Evolutionary conservation across 2,113 vertebrate species (phyloP), one percentile per base, ranked within the genome.

Genomic region (Hylia prasina): DNA sequence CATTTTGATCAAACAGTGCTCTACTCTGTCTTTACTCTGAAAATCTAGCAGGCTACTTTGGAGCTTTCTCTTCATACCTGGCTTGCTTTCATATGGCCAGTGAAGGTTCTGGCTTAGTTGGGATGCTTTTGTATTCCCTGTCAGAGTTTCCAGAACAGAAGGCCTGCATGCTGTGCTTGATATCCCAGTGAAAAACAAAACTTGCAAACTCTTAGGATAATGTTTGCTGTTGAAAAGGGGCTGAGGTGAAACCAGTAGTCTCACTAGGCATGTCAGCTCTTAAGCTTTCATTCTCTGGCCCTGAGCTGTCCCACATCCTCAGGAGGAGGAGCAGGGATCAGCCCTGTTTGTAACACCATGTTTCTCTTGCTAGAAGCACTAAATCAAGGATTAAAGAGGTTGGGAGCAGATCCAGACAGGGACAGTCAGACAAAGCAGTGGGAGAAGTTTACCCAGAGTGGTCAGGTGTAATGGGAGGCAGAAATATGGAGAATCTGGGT

Each of bases 231-330:
- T 35, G 18, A 50, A 90, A 90, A 72, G 31, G 23, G 14, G 24
- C 12, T 27, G 21, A 61, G 15, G 9, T 27, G 75, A 58, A 68
- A 33, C 18, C 13, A 56, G 9, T 35, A 35, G 14, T 69, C 45
- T 76, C 0, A 0, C 31, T 70, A 47, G 53, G 45, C 13, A 9
- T 1, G 2, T 42, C 28, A 10, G 17, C 31, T 51, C 42, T 72
- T 28, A 40, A 23, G 16, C 33, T 82, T 90, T 56, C 42, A 45
- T 72, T 33, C 42, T 13, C 30, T 63, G 66, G 10, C n/a, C 28
- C 10, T n/a, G 72, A 47, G 12, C 45, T 61, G 7, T 61, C 25
- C 64, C 78, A 13, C 11, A 53, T 27, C 18, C 39, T 68, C 0
- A 1, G 37, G n/a, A 82, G 68, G 6, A 85, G 25, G 47, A 50